phyloP scores from a whole-genome alignment of 2,797 vertebrate species.

The Gymnothorax javanicus region DNA sequence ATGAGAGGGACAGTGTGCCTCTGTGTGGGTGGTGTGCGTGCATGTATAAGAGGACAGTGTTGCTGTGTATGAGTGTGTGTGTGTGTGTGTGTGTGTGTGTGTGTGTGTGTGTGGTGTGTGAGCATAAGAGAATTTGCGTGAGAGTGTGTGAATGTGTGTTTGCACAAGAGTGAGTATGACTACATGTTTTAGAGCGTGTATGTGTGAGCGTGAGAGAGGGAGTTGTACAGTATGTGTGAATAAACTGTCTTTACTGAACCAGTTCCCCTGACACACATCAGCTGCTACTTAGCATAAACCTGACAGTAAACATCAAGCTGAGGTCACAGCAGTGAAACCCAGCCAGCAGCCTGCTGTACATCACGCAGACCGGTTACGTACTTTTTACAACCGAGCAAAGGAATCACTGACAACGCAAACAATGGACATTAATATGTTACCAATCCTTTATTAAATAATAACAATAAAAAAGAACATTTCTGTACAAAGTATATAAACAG shows the following conservation, averaged over 20 bases:
- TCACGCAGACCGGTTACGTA: not conserved
- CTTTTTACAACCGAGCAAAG: not conserved
- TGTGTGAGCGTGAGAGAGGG: constrained; percentile 32
- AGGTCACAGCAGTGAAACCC: not conserved
- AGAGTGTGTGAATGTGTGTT: constrained; percentile 31
- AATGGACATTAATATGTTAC: constrained; percentile 63
- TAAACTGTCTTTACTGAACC: not conserved
- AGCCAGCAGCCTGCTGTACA: not conserved
- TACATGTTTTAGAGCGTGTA: constrained; percentile 43
- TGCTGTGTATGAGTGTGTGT: constrained; percentile 47
- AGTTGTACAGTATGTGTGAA: not conserved
- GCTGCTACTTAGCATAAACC: not conserved
- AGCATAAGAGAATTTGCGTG: constrained; percentile 43
- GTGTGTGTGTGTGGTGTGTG: constrained; percentile 47
- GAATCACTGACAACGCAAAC: not conserved
- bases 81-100: constrained; percentile 34
- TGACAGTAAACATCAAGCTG: constrained; percentile 18
- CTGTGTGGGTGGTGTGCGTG: constrained; percentile 49
- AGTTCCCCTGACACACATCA: not conserved
- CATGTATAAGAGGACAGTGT: not conserved
- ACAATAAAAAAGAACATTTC: constrained; percentile 72
- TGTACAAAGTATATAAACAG: constrained; percentile 86
- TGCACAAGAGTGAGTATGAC: constrained; percentile 34
- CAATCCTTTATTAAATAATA: constrained; percentile 97
- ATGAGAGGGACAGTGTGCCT: constrained; percentile 70